Evolutionary conservation across 2,888 invertebrate genomes (phyloP), one percentile per base, ranked within the genome.

Genomic region (Leptinotarsa tumamoca): DNA sequence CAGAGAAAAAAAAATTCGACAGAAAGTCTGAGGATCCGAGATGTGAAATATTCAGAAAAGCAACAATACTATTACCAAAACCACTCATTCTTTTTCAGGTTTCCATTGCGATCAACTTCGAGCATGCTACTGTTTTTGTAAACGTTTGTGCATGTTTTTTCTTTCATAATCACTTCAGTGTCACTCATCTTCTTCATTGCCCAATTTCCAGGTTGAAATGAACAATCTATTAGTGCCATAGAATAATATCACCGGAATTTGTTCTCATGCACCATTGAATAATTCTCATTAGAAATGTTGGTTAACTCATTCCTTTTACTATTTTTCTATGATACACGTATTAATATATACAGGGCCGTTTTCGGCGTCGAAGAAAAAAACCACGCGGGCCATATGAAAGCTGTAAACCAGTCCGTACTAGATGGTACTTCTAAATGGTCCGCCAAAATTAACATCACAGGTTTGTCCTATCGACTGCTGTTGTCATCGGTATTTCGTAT

Each of bases 371-470:
- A 98, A 90, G 94, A 94, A 89, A 96, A 97, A 90, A 95, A 94
- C 87, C 98, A 98, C 91, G 91, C 94, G 83, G 96, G 97, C 87
- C 97, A 98, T 91, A 97, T 99, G 97, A 97, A 96, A 91, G 95
- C 97, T 83, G 98, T 99, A 87, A 98, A 99, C 92, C 98, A 98
- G 91, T 96, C 97, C 88, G 98, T 99, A 87, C 93, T 99, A 90
- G 98, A 99, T 91, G 99, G 99, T 88, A 99, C 98, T 84, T 98
- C 98, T 89, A 99, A 99, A 92, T 99, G 99, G 99, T 98, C 98
- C 88, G 98, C 98, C 87, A 99, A 99, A 94, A 98, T 99, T 91
- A 98, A 98, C 89, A 98, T 99, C 90, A 99, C 98, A 95, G 98
- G 98, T 98, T 95, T 94, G 96, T 92, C 70, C 58, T 14, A 70